These are phyloP conservation scores for Drosophila parvula DNA, from an alignment of 1,140 invertebrate species.

Conservation along the genomic window DNA sequence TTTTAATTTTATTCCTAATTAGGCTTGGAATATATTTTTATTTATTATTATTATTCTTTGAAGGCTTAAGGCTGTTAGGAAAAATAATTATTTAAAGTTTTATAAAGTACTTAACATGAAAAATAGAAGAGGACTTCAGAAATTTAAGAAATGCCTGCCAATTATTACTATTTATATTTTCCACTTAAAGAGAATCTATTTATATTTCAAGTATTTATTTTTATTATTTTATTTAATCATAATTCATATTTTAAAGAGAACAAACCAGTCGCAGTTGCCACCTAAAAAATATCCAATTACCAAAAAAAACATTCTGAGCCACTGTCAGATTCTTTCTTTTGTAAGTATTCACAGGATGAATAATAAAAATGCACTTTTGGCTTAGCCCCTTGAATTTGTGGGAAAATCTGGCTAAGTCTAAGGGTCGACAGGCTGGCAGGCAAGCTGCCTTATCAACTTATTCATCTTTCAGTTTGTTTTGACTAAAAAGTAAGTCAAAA, in stretches of 20 bases:
- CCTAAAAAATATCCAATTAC: slow-evolving; percentile 13
- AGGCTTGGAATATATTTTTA: too few relatives aligned
- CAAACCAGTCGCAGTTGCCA: too few relatives aligned
- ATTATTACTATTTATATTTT: too few relatives aligned
- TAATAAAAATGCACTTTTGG: slow-evolving; percentile 7
- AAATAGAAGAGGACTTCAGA: too few relatives aligned
- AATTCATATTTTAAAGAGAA: neutral
- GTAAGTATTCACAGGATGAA: slow-evolving; percentile 1
- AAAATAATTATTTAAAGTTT: too few relatives aligned
- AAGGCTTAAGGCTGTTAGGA: too few relatives aligned
- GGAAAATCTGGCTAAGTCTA: slow-evolving; percentile 43
- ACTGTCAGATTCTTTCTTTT: slow-evolving; percentile 10
- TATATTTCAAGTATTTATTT: neutral
- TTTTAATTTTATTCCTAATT: too few relatives aligned
- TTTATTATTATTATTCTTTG: too few relatives aligned
- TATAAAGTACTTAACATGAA: too few relatives aligned
- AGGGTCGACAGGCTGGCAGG: slow-evolving; percentile 1
- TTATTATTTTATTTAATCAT: neutral
- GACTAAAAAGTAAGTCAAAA: slow-evolving; percentile 50
- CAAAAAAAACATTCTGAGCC: slow-evolving; percentile 1
- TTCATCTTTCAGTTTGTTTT: slow-evolving; percentile 28
- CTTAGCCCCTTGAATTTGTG: slow-evolving; percentile 28
- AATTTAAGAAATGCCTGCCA: too few relatives aligned
- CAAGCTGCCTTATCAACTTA: slow-evolving; percentile 13
- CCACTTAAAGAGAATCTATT: too few relatives aligned